Percentiles rank a stretch among this genome's conserved stretches.
Evolutionary conservation across 2,888 invertebrate species (phyloP).

Genomic region (Catocala sponsa): DNA sequence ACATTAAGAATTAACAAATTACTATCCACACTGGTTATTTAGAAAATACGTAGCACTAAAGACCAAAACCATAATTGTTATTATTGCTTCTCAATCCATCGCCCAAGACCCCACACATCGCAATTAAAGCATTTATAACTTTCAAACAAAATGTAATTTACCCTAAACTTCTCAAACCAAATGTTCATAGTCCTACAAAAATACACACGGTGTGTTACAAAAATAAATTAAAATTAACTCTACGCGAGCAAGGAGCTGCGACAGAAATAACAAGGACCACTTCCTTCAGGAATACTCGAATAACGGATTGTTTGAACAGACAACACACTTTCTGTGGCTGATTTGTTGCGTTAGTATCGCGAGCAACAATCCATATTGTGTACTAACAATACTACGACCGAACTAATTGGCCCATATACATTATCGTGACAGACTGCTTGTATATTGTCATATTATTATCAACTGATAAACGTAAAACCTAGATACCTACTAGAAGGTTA

Average conservation of each 20-base stretch:
- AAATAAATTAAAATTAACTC: conserved; percentile 81
- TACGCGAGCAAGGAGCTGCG: conserved; percentile 61
- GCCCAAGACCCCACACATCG: conserved; percentile 45
- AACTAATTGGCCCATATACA: too few species aligned
- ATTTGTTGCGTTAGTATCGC: neutral
- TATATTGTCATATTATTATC: too few species aligned
- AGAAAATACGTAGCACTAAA: too few species aligned
- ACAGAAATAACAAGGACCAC: conserved; percentile 50
- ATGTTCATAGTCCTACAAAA: conserved; percentile 53
- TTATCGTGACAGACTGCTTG: too few species aligned
- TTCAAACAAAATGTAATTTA: conserved; percentile 42
- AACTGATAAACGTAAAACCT: too few species aligned
- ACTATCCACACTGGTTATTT: too few species aligned
- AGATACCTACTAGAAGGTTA: too few species aligned
- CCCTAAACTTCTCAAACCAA: conserved; percentile 45
- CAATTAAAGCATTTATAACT: conserved; percentile 32
- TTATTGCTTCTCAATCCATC: neutral
- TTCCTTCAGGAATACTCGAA: conserved; percentile 55
- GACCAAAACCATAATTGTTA: neutral
- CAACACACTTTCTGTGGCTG: conserved; percentile 7
- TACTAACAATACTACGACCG: too few species aligned
- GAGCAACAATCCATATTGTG: too few species aligned
- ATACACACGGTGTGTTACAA: conserved; percentile 70
- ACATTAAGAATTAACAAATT: too few species aligned
- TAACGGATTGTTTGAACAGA: conserved; percentile 34